Evolutionary conservation across 53 echinoderm and acorn worm genomes (phyloP).

Genomic region (Echinometra lucunter): DNA sequence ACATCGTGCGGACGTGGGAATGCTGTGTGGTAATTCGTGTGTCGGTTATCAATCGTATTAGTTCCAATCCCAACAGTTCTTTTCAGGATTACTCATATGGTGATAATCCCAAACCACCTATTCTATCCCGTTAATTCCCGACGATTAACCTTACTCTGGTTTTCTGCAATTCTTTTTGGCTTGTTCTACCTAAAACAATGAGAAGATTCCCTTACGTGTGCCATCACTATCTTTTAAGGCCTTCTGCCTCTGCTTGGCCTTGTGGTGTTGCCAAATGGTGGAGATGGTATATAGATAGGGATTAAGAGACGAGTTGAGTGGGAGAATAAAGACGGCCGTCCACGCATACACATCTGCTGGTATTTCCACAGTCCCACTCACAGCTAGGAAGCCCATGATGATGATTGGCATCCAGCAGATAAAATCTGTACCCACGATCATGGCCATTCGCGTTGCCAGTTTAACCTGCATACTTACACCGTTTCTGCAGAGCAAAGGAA

Average conservation of each 20-base stretch:
- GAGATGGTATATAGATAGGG: constrained; percentile 76
- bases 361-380: constrained; percentile 59
- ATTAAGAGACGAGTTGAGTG: constrained; percentile 75
- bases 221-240: neutral
- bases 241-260: constrained; percentile 11
- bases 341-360: constrained; percentile 73
- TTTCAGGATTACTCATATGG: too few species aligned
- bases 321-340: constrained; percentile 76
- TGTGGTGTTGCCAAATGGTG: constrained; percentile 44
- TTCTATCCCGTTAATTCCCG: neutral
- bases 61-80: too few species aligned
- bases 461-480: constrained; percentile 48
- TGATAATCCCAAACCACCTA: too few species aligned
- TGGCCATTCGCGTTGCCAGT: constrained; percentile 75
- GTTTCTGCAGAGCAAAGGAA: neutral
- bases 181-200: too few species aligned
- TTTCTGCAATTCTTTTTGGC: too few species aligned
- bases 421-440: constrained; percentile 78
- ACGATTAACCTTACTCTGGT: neutral
- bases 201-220: constrained; percentile 4
- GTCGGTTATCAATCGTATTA: too few species aligned
- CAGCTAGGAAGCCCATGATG: constrained; percentile 69
- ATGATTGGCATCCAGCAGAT: constrained; percentile 78
- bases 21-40: too few species aligned
- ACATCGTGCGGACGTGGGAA: too few species aligned